Evolutionary conservation across 2,113 vertebrate genomes (phyloP).

Genomic region (Sturnus vulgaris): DNA sequence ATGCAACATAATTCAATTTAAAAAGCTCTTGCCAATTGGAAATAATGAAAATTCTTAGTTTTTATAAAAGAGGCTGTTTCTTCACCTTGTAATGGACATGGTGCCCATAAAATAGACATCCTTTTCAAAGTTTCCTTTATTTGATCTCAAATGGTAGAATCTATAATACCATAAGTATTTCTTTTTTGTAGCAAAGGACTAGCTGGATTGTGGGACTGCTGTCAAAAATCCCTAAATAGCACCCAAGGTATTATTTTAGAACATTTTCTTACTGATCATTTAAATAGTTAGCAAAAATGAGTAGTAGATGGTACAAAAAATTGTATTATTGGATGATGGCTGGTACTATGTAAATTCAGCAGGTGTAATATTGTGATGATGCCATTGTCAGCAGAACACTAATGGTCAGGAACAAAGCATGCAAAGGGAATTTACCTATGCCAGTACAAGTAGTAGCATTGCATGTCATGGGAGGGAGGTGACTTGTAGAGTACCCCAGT

Average conservation of each 20-base stretch:
- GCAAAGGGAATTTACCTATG: neutral
- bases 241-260: neutral
- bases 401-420: neutral
- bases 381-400: neutral
- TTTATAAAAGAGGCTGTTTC: neutral
- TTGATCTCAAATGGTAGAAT: neutral
- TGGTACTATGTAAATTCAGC: neutral
- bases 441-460: neutral
- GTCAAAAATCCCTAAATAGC: neutral
- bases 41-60: neutral
- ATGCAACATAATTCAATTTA: neutral
- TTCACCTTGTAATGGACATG: neutral
- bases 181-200: neutral
- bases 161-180: neutral
- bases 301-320: neutral
- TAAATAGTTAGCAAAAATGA: neutral
- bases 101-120: neutral
- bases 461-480: neutral
- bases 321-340: neutral
- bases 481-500: neutral
- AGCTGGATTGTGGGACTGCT: neutral
- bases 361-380: neutral
- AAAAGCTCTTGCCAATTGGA: neutral
- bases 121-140: neutral
- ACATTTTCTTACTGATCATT: neutral